phyloP scores from a whole-genome alignment of 2,888 invertebrate genomes.

The Erpobdella octoculata region DNA sequence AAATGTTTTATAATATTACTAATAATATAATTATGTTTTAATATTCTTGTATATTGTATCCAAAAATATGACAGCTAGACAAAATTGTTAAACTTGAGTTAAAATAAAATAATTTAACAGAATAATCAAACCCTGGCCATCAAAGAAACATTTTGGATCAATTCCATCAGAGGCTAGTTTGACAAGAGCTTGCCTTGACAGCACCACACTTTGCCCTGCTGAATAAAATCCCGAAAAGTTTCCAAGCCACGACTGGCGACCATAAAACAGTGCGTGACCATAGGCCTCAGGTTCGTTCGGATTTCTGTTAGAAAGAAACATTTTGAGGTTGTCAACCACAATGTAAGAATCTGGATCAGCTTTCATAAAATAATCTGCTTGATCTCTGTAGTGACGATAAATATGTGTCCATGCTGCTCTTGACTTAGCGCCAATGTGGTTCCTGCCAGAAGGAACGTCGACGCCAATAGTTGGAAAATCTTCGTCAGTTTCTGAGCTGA shows the following conservation, averaged over 20 bases:
- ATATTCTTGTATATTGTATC: too few species aligned
- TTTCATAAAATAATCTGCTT: conserved; percentile 26
- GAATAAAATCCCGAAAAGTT: conserved; percentile 25
- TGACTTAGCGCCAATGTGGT: conserved; percentile 35
- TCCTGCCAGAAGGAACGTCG: conserved; percentile 31
- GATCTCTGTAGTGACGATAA: conserved; percentile 7
- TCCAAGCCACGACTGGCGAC: background rate
- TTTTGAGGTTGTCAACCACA: conserved; percentile 19
- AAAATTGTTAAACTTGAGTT: too few species aligned
- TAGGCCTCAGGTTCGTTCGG: conserved; percentile 19
- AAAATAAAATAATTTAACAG: too few species aligned
- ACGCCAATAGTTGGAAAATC: conserved; percentile 34
- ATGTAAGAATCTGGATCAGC: conserved; percentile 30
- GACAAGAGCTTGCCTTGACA: conserved; percentile 15
- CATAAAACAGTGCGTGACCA: conserved; percentile 20
- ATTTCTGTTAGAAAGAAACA: conserved; percentile 10
- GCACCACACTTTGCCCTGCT: conserved; percentile 25
- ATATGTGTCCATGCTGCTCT: conserved; percentile 36
- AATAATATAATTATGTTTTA: too few species aligned
- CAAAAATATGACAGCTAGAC: too few species aligned
- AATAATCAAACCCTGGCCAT: conserved; percentile 26
- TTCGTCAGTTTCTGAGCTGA: conserved; percentile 33
- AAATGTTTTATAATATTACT: too few species aligned
- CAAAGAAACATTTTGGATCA: background rate
- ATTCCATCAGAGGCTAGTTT: conserved; percentile 17